Evolutionary conservation across 2,113 vertebrate genomes (phyloP).

Genomic region (Pagrus major): DNA sequence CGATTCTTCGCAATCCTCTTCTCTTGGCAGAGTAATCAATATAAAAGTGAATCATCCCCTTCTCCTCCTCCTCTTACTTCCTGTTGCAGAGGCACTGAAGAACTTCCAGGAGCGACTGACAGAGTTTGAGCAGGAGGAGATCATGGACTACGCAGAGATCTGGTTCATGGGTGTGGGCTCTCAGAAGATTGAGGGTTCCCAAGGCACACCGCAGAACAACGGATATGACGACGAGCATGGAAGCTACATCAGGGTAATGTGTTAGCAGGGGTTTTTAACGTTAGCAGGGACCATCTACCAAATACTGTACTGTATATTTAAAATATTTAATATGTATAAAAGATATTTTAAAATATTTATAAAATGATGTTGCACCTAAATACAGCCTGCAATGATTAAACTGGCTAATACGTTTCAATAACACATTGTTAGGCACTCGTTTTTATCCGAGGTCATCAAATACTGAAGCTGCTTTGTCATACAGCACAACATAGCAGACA

Average conservation of each 20-base stretch:
- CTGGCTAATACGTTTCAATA: too few relatives aligned
- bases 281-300: too few relatives aligned
- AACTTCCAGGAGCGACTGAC: conserved; percentile 90
- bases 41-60: conserved; percentile 53
- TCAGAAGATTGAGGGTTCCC: conserved; percentile 88
- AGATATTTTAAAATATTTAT: too few relatives aligned
- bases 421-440: too few relatives aligned
- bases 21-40: conserved; percentile 48
- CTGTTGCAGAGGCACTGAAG: conserved; percentile 89
- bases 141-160: conserved; percentile 91
- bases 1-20: conserved; percentile 45
- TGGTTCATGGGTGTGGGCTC: conserved; percentile 94
- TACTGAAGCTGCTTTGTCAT: too few relatives aligned
- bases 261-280: not conserved
- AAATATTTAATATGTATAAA: too few relatives aligned
- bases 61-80: conserved; percentile 67
- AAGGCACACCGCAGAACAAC: conserved; percentile 86
- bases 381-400: too few relatives aligned
- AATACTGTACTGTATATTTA: too few relatives aligned
- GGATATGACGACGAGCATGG: conserved; percentile 93
- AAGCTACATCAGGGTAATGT: conserved; percentile 90
- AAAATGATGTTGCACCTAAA: too few relatives aligned
- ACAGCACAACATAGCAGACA: too few relatives aligned
- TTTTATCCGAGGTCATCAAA: too few relatives aligned
- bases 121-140: conserved; percentile 91